These are phyloP conservation scores for Lacerta bilineata DNA, from an alignment of 2,797 vertebrate genomes.

Conservation along the genomic window DNA sequence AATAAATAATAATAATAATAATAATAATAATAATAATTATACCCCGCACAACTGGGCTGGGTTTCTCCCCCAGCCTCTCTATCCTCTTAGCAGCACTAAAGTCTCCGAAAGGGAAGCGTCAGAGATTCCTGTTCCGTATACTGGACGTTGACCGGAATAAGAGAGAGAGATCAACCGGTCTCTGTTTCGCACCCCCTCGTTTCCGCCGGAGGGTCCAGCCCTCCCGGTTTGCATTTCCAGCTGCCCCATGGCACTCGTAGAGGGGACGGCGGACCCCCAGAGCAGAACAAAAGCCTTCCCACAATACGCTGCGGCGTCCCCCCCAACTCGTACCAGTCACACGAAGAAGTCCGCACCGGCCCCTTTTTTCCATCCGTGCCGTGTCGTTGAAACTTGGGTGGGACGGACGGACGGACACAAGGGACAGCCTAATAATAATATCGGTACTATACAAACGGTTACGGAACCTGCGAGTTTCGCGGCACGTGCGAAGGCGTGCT, in stretches of 20 bases:
- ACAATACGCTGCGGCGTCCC: background rate
- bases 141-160: background rate
- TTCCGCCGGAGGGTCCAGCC: conserved; percentile 20
- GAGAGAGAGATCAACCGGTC: too few species aligned
- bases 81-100: background rate
- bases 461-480: background rate
- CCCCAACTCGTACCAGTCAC: background rate
- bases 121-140: background rate
- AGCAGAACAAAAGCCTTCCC: background rate
- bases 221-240: background rate
- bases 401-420: background rate
- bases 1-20: too few species aligned
- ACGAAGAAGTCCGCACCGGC: background rate
- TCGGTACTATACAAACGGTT: background rate
- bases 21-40: too few species aligned
- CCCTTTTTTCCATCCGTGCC: conserved; percentile 53
- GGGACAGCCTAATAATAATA: background rate
- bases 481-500: too few species aligned
- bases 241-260: background rate
- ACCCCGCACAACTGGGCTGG: too few species aligned
- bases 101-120: background rate
- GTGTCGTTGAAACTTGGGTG: background rate
- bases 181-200: accelerated
- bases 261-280: too few species aligned
- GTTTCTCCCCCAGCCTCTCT: too few species aligned